Conservation (phyloP, 2,113 vertebrate genomes). For the Sitta europaea region DNA sequence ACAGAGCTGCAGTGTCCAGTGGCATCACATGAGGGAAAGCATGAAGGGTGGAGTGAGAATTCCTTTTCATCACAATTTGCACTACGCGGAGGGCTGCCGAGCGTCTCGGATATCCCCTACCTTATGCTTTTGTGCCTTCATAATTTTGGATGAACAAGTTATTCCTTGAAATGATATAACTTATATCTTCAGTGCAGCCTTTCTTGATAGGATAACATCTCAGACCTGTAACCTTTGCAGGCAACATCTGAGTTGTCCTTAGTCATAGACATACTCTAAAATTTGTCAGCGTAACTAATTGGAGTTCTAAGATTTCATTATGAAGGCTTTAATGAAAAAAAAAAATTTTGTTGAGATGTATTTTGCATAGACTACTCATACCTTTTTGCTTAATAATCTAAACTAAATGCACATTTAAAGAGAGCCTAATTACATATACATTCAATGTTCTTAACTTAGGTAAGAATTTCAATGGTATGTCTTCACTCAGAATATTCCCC, state of each 20-base stretch:
- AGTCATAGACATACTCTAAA: not conserved
- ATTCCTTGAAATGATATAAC: not conserved
- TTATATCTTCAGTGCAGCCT: not conserved
- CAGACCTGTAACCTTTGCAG: not conserved
- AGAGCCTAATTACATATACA: not conserved
- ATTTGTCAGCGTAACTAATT: not conserved
- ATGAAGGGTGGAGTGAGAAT: not conserved
- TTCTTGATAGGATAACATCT: not conserved
- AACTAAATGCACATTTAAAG: not conserved
- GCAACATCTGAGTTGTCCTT: not conserved
- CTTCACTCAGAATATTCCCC: not conserved
- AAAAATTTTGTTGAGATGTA: not conserved
- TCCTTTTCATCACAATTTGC: not conserved
- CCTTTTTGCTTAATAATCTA: not conserved
- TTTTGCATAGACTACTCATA: not conserved
- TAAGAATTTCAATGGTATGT: not conserved
- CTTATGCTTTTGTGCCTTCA: not conserved
- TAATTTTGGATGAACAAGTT: not conserved
- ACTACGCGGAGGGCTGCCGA: not conserved
- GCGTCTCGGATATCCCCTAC: not conserved
- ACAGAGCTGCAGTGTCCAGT: fast-evolving
- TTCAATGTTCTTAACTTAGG: not conserved
- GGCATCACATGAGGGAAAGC: not conserved
- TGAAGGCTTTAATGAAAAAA: not conserved
- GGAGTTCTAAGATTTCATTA: not conserved